Conservation (phyloP, 2,797 vertebrate species). For the Oceanodroma leucorhoa region DNA sequence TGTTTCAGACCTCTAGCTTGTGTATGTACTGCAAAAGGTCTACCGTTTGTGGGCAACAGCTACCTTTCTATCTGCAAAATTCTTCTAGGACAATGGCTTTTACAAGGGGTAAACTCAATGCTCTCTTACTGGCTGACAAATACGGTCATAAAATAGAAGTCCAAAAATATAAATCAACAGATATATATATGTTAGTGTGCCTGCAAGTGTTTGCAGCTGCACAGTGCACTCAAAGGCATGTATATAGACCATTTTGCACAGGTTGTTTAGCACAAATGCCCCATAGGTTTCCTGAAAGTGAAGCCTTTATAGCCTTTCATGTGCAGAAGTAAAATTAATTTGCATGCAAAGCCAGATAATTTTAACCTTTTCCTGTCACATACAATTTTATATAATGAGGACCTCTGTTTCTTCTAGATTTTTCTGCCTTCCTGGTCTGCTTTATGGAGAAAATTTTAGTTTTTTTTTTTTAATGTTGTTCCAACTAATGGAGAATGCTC, state of each 20-base stretch:
- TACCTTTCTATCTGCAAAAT: background rate
- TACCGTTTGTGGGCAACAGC: background rate
- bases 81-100: background rate
- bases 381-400: background rate
- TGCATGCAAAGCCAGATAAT: background rate
- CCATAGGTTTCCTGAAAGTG: background rate
- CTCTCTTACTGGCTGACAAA: background rate
- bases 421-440: background rate
- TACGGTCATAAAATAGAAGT: background rate
- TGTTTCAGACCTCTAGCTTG: background rate
- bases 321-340: background rate
- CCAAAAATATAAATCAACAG: background rate
- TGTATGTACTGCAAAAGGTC: background rate
- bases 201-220: background rate
- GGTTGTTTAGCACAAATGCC: background rate
- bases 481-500: background rate
- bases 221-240: background rate
- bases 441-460: background rate
- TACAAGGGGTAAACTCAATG: background rate
- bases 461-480: background rate
- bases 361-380: background rate
- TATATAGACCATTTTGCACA: background rate
- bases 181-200: background rate
- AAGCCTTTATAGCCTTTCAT: background rate
- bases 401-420: background rate